Evolutionary conservation across 2,113 vertebrate species (phyloP).

Genomic region (Ovibos moschatus): DNA sequence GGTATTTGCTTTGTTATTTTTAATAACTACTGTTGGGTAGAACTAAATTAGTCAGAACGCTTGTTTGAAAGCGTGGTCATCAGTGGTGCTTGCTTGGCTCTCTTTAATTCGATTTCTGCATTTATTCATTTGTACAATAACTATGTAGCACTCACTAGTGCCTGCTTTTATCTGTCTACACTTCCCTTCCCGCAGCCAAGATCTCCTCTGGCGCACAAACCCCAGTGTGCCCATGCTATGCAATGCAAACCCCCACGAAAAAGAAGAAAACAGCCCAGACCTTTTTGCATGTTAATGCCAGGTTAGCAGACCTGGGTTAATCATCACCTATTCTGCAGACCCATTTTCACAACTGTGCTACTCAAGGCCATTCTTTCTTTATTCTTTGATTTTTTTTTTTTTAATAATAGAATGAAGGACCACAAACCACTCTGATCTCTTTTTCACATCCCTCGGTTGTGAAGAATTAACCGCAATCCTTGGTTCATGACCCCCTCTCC

Average conservation of each 20-base stretch:
- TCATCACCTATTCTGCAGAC: not conserved
- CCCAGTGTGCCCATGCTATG: not conserved
- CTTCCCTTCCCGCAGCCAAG: not conserved
- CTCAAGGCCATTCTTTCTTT: not conserved
- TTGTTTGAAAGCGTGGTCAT: not conserved
- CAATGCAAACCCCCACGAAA: not conserved
- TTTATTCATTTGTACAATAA: too few species aligned
- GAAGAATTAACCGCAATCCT: not conserved
- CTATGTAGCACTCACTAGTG: not conserved
- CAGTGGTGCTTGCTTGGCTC: rapidly evolving
- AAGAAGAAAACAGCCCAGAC: not conserved
- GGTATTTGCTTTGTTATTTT: not conserved
- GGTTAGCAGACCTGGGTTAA: not conserved
- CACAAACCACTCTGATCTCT: not conserved
- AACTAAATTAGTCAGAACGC: not conserved
- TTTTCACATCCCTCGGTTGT: rapidly evolving
- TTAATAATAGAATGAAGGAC: not conserved
- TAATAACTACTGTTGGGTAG: not conserved
- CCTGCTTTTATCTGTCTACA: not conserved
- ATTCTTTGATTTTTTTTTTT: not conserved
- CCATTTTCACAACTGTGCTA: not conserved
- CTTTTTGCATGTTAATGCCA: not conserved
- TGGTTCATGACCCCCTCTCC: rapidly evolving
- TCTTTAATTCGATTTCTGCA: not conserved
- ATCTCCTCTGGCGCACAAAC: not conserved